Conservation (phyloP, 2,888 invertebrate genomes). For the Augiades crinisus region DNA sequence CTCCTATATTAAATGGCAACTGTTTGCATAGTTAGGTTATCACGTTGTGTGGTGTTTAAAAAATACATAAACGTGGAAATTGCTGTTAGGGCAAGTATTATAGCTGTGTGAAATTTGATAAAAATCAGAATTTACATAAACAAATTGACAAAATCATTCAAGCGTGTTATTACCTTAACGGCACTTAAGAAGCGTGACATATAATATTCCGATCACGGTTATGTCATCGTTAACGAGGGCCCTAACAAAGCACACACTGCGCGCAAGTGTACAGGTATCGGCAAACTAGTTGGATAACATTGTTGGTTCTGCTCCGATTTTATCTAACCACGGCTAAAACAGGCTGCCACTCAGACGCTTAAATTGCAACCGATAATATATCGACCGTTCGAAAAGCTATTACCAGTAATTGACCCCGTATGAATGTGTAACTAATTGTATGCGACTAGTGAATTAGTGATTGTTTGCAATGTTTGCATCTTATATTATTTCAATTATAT, state of each 20-base stretch:
- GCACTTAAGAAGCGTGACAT: background rate
- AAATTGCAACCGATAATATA: background rate
- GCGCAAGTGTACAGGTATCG: background rate
- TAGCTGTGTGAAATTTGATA: no score
- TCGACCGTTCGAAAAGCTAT: background rate
- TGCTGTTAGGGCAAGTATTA: no score
- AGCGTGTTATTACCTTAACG: no score
- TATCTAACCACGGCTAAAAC: slow-evolving; percentile 9
- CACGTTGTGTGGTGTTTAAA: no score
- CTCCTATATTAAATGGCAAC: no score
- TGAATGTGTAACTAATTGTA: background rate
- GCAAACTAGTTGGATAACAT: slow-evolving; percentile 15
- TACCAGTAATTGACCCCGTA: background rate
- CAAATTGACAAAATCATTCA: no score
- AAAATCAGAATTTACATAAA: no score
- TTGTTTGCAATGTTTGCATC: background rate
- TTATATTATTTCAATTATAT: no score
- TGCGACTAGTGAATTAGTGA: background rate
- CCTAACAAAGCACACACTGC: background rate
- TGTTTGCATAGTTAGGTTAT: no score
- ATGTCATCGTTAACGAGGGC: background rate
- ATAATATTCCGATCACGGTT: background rate
- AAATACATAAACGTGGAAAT: no score
- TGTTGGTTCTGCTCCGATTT: slow-evolving; percentile 9
- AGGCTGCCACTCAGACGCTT: slow-evolving; percentile 10